Percentiles rank a stretch among this genome's conserved stretches.
phyloP scores from a whole-genome alignment of 2,888 invertebrate genomes.

The Leucophenga maculata region DNA sequence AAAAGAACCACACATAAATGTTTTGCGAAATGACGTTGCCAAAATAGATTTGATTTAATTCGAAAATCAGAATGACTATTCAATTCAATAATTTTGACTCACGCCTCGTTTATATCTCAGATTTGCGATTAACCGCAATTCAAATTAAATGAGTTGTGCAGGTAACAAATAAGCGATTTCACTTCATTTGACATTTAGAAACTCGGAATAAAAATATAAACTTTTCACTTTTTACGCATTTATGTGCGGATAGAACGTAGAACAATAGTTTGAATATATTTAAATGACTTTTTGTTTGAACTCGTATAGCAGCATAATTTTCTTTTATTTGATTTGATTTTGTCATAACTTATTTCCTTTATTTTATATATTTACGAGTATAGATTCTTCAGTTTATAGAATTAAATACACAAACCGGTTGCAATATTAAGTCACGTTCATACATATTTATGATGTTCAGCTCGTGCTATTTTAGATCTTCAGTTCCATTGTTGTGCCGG shows the following conservation, averaged over 20 bases:
- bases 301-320: constrained; percentile 4
- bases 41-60: not conserved
- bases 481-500: not conserved
- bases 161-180: not conserved
- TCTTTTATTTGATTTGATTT: not conserved
- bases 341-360: not conserved
- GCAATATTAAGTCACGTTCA: not conserved
- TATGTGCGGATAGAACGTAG: not conserved
- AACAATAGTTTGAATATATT: not conserved
- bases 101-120: no score
- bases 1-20: not conserved
- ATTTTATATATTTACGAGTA: not conserved
- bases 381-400: not conserved
- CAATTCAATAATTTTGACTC: not conserved
- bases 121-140: not conserved
- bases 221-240: not conserved
- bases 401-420: not conserved
- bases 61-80: not conserved
- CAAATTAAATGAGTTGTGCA: not conserved
- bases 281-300: not conserved
- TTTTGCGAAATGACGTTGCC: not conserved
- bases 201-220: not conserved
- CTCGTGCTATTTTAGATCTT: not conserved
- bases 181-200: constrained; percentile 4
- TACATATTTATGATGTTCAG: constrained; percentile 2